These are phyloP conservation scores for Pyrgilauda ruficollis DNA, from an alignment of 2,113 vertebrate species.

Conservation along the genomic window DNA sequence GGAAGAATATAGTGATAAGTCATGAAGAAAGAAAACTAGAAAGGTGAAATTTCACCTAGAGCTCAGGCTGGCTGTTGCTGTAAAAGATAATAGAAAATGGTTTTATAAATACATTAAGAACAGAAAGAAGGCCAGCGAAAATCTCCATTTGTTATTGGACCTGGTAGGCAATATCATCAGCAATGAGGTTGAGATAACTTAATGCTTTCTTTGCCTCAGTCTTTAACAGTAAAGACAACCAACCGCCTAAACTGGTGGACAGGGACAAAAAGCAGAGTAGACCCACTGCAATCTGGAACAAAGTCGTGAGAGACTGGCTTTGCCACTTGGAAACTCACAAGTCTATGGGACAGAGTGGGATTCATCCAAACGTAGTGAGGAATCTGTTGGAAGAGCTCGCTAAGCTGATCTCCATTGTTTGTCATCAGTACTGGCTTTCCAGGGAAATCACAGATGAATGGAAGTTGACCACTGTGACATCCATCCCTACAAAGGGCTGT, in stretches of 20 bases:
- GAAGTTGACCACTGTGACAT: neutral
- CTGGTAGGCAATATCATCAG: neutral
- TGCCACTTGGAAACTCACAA: neutral
- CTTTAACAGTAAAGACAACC: neutral
- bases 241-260: neutral
- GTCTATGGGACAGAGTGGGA: neutral
- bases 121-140: neutral
- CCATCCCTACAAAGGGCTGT: neutral
- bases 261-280: neutral
- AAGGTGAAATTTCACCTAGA: neutral
- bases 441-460: neutral
- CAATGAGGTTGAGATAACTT: neutral
- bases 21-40: neutral
- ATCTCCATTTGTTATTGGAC: neutral
- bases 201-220: neutral
- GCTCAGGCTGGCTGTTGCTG: neutral
- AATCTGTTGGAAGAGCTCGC: fast-evolving
- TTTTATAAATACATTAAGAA: neutral
- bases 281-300: neutral
- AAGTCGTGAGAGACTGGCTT: neutral
- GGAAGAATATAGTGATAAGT: neutral
- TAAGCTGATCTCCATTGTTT: neutral
- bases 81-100: neutral
- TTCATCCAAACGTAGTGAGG: neutral
- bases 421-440: neutral